Base-by-base conservation (phyloP, 1,140 invertebrate genomes). In the Drosophila funebris region DNA sequence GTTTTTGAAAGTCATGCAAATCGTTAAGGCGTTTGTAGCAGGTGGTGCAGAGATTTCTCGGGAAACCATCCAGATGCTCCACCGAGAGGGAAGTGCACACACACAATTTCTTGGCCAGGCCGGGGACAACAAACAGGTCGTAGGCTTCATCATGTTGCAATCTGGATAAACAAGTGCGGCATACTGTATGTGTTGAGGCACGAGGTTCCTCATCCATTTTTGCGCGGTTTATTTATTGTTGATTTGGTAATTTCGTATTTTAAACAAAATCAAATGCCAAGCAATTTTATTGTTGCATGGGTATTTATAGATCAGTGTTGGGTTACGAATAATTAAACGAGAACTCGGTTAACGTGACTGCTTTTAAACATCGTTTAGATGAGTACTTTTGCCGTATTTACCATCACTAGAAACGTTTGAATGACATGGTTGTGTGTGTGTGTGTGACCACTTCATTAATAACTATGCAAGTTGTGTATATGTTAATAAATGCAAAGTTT, bases 1-100 rank as follows among this genome's bases (percentile, higher is more conserved):
- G 50, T 56, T 78, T 81, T 39, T 90, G 89, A 37, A 91, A 91
- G 4, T 90, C 79, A 20, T 90, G 77, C 58, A 90, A 54, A 27
- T 91, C 90, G 41, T 81, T 88, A 9, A 91, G 76, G 11, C 84
- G 81, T 5, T 64, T 73, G 48, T 74, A 82, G 52, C 90, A 91
- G 7, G 54, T 29, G 0, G 66, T 62, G 61, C 90, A 91, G 1
- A 91, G 63, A 44, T 78, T 90, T 52, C 66, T 84, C 4, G 90
- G 90, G 22, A 77, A 90, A 7, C 90, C 90, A 43, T 91, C 90
- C 14, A 78, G 68, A 13, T 73, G 79, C 37, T 91, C 90, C 62
- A 90, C 87, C 5, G 85, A 76, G 2, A 91, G 41, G 1, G 85
- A 81, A 11, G 90, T 90, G 69, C 90, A 91, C 29, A 82, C 72